phyloP scores from a whole-genome alignment of 2,113 vertebrate genomes.

The Scomber scombrus region DNA sequence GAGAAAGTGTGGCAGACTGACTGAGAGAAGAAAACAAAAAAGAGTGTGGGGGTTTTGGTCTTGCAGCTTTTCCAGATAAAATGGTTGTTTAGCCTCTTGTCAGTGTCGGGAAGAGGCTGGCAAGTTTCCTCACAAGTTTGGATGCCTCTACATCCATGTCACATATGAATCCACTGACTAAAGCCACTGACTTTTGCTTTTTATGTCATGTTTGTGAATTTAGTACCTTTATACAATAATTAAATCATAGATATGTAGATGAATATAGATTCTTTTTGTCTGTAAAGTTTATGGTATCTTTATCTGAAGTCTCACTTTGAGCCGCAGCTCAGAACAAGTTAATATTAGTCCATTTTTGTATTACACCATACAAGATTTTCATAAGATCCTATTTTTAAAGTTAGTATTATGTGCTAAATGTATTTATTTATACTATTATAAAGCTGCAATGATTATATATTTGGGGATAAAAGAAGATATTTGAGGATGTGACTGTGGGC shows the following conservation, averaged over 20 bases:
- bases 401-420: background rate
- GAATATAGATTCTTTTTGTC: background rate
- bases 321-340: background rate
- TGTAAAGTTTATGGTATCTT: background rate
- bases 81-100: slow-evolving; percentile 20
- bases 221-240: background rate
- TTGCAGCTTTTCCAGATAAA: slow-evolving; percentile 34
- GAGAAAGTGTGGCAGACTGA: slow-evolving; percentile 29
- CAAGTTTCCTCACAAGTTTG: slow-evolving; percentile 6
- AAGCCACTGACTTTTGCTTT: background rate
- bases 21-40: slow-evolving; percentile 6
- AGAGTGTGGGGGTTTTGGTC: background rate
- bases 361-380: background rate
- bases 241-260: background rate
- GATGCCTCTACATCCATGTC: too few relatives aligned
- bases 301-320: background rate
- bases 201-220: background rate
- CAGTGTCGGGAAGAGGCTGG: slow-evolving; percentile 9
- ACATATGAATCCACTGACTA: background rate
- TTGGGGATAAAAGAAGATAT: too few relatives aligned
- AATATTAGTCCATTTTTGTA: background rate
- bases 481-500: too few relatives aligned
- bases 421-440: background rate
- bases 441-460: too few relatives aligned
- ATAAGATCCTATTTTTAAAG: background rate